Evolutionary conservation across 2,797 vertebrate genomes (phyloP), one percentile per base, ranked within the genome.

Genomic region (Lateolabrax maculatus): DNA sequence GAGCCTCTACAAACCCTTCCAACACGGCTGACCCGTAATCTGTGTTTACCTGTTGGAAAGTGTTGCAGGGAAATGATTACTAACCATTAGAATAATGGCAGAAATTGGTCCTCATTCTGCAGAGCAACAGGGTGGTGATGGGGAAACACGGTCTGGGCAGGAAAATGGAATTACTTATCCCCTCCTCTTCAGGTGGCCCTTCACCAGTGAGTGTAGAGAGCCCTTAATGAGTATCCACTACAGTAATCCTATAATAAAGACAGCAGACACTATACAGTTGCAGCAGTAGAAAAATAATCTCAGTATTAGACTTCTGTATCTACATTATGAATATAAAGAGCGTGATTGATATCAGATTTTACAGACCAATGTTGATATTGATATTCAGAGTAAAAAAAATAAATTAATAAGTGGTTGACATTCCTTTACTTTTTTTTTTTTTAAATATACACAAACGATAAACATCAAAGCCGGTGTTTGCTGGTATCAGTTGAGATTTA

Each of bases 71-170:
- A 77, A 60, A 77, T 18, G 57, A 73, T 79, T 57, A 51, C 25
- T 3, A 1, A 19, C 52, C 48, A 31, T 60, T 29, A 31, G 27
- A 56, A 29, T 29, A 70, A 71, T 34, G 55, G 51, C 29, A 67
- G 61, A 39, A 68, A 68, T 31, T 9, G 16, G 23, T 74, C 11
- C 21, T 65, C 8, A 13, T 65, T 71, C 5, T 58, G 31, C 68
- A 29, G 86, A 86, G 84, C 89, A 90, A 87, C 91, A 94, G 89
- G 90, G 86, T 75, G 85, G 64, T 27, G 79, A 37, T 43, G 58
- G 63, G 63, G 49, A 36, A 39, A 27, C 34, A 23, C 31, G 25
- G 36, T 25, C 43, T 18, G n/a, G 6, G 25, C 16, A 44, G 71
- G 57, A 57, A 12, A 46, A 10, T 56, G 73, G 58, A 10, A 5